Conservation (phyloP, 2,113 vertebrate species). For the Nipponia nippon region DNA sequence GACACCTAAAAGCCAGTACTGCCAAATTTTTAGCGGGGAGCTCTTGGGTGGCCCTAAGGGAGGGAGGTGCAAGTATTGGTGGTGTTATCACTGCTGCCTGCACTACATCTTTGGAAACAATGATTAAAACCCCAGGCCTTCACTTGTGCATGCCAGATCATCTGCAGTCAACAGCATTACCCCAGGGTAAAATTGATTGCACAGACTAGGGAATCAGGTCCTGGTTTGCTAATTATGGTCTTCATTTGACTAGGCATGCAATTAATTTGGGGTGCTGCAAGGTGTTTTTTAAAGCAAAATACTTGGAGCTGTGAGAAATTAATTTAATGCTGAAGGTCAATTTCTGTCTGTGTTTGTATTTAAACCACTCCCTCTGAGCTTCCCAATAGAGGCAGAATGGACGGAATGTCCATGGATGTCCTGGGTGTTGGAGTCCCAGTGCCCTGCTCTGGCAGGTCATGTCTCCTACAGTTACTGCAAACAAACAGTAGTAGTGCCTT, state of each 20-base stretch:
- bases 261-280: constrained; percentile 5
- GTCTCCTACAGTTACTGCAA: neutral
- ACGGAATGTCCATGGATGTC: neutral
- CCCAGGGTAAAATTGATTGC: neutral
- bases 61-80: neutral
- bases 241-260: neutral
- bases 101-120: neutral
- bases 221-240: neutral
- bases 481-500: neutral
- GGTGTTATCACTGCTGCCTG: neutral
- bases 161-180: neutral
- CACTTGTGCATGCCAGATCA: neutral
- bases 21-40: neutral
- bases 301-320: neutral
- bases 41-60: neutral
- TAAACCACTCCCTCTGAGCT: neutral
- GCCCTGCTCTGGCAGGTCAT: neutral
- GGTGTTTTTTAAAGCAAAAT: neutral
- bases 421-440: neutral
- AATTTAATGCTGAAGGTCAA: neutral
- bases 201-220: neutral
- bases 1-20: neutral
- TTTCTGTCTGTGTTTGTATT: neutral
- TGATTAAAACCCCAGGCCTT: neutral
- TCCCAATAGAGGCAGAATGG: neutral